Evolutionary conservation across 2,113 vertebrate species (phyloP).

Genomic region (Neogale vison): DNA sequence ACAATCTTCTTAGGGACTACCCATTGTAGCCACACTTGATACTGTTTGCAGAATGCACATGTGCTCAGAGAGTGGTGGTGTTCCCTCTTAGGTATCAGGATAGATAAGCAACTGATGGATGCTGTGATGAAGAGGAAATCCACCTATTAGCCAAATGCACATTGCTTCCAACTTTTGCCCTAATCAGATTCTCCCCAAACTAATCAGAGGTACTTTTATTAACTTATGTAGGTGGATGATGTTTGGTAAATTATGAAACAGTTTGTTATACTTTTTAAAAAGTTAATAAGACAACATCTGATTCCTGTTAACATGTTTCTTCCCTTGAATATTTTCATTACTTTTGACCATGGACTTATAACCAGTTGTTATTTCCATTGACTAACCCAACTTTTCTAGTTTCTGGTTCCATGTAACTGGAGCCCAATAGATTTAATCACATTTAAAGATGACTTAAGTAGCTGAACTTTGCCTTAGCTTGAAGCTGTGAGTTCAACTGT

Average conservation of each 20-base stretch:
- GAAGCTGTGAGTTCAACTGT: not conserved
- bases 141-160: not conserved
- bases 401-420: conserved; percentile 30
- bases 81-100: not conserved
- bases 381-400: conserved; percentile 45
- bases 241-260: conserved; percentile 82
- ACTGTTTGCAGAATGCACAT: not conserved
- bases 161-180: conserved; percentile 51
- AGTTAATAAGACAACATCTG: conserved; percentile 79
- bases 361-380: conserved; percentile 76
- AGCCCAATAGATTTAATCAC: conserved; percentile 47
- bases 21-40: too few species aligned
- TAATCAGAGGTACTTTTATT: conserved; percentile 79
- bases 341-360: conserved; percentile 75
- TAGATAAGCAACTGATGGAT: not conserved
- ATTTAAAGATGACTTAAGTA: conserved; percentile 59
- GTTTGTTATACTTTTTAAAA: conserved; percentile 77
- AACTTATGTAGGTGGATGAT: conserved; percentile 79
- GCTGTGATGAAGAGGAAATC: not conserved
- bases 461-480: not conserved
- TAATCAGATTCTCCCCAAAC: conserved; percentile 69
- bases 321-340: conserved; percentile 77
- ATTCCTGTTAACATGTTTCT: conserved; percentile 77
- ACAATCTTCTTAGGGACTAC: not conserved
- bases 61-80: not conserved